Base-by-base conservation (phyloP, 2,888 invertebrate genomes). In the Crematogaster levior region DNA sequence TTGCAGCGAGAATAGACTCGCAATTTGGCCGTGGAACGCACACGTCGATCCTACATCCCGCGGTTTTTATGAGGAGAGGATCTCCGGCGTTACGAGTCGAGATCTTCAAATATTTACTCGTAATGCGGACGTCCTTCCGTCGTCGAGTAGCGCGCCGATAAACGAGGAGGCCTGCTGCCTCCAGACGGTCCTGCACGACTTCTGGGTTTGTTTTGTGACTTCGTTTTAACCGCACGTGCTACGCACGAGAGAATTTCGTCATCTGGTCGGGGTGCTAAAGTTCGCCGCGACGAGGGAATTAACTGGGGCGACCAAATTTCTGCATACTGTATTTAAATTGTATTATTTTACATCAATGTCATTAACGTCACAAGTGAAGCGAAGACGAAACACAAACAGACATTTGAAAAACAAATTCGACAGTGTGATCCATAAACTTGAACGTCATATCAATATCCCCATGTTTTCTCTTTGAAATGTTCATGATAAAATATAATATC, bases 81-180 rank as follows among this genome's bases (percentile, higher is more conserved):
- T 91, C 91, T 91, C 88, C 89, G 87, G 84, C 89, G 88, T 90
- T 89, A 90, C 91, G 88, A 90, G 89, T 87, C 81, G 84, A 91
- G 90, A 92, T 92, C 89, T 93, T 91, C 91, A 92, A 91, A 93
- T 93, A 93, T 93, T 93, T 93, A 92, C 91, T 88, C 90, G 91
- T 90, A 91, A 92, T 88, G 90, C 91, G 91, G 91, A 92, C 91
- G 91, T 92, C 91, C 92, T 92, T 93, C 92, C 91, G 92, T 92
- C 91, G 92, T 92, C 88, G 90, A 88, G 88, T 87, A 88, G 85
- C 86, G 86, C 82, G 82, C 89, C 89, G 89, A 89, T 89, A 89
- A 89, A 90, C 90, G 89, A 82, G 81, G 83, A 82, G 89, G 87
- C 87, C 88, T 85, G 86, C 86, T 84, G 89, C 88, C 85, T 88